These are phyloP conservation scores for Cryptocheilus praepositus DNA, from an alignment of 2,888 invertebrate species.

Conservation along the genomic window DNA sequence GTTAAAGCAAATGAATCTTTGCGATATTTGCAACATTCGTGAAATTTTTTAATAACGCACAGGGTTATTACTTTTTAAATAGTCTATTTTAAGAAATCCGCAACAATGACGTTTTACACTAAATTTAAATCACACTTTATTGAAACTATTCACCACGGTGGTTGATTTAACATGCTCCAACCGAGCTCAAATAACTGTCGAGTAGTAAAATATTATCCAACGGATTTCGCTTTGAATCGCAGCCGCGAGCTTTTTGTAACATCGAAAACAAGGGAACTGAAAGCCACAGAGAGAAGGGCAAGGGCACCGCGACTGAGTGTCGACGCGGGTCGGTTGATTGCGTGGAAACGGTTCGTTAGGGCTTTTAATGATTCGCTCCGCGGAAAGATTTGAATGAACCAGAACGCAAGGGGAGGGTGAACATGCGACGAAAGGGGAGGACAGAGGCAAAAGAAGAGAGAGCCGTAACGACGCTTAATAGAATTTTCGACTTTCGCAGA, in stretches of 20 bases:
- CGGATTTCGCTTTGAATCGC: neutral
- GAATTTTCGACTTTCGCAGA: too few relatives aligned
- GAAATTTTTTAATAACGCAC: too few relatives aligned
- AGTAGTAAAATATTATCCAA: too few relatives aligned
- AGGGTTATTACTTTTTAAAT: too few relatives aligned
- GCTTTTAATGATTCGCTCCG: conserved; percentile 46
- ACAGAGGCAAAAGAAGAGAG: neutral
- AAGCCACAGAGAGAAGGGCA: conserved; percentile 1
- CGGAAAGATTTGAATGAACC: conserved; percentile 16
- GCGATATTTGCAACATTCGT: too few relatives aligned
- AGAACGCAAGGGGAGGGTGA: conserved; percentile 7
- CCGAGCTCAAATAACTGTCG: too few relatives aligned
- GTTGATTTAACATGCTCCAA: too few relatives aligned
- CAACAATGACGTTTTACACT: too few relatives aligned
- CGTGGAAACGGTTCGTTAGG: conserved; percentile 48
- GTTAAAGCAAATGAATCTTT: too few relatives aligned
- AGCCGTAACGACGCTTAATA: neutral
- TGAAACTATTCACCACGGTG: neutral
- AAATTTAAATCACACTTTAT: too few relatives aligned
- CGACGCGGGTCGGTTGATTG: conserved; percentile 41
- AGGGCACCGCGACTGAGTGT: conserved; percentile 15
- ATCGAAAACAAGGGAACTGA: conserved; percentile 24
- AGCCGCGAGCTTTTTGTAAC: conserved; percentile 10
- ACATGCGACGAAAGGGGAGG: neutral
- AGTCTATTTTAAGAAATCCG: too few relatives aligned